These are phyloP conservation scores for Hippoglossus stenolepis DNA, from an alignment of 2,113 vertebrate species.

Conservation along the genomic window DNA sequence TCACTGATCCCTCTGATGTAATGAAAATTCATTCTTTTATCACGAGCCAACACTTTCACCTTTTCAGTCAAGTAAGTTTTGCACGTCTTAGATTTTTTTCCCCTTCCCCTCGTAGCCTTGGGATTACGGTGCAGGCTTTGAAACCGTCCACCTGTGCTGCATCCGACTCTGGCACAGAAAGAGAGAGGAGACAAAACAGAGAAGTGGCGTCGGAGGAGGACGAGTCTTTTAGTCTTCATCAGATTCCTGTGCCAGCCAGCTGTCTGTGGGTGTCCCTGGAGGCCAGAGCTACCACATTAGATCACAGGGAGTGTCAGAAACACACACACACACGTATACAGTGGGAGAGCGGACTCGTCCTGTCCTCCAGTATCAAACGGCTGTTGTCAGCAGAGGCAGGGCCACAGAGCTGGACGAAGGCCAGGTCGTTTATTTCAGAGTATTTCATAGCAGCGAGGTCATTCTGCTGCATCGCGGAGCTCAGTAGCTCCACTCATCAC, in stretches of 20 bases:
- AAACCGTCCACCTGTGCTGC: constrained; percentile 28
- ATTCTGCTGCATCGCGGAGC: constrained; percentile 26
- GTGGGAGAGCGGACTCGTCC: constrained; percentile 32
- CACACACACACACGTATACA: constrained; percentile 22
- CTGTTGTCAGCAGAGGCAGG: constrained; percentile 58
- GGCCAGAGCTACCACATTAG: constrained; percentile 44
- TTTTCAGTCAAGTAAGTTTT: constrained; percentile 28
- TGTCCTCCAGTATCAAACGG: constrained; percentile 51
- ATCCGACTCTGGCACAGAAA: constrained; percentile 15
- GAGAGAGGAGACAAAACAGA: constrained; percentile 1
- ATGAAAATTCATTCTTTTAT: constrained; percentile 41
- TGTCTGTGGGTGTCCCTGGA: constrained; percentile 62
- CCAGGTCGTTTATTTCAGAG: constrained; percentile 49
- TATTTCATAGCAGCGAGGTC: constrained; percentile 47
- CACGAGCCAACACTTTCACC: constrained; percentile 19
- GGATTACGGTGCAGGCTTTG: constrained; percentile 31
- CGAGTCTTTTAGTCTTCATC: constrained; percentile 49
- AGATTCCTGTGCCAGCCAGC: constrained; percentile 53
- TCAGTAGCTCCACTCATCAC: constrained; percentile 14
- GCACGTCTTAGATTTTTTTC: constrained; percentile 13
- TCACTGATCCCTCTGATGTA: constrained; percentile 17
- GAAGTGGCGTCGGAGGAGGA: constrained; percentile 21
- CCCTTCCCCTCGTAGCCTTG: constrained; percentile 14
- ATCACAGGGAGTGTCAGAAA: constrained; percentile 48
- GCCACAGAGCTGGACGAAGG: constrained; percentile 35